Conservation (phyloP, 2,113 vertebrate species). For the Upupa epops region DNA sequence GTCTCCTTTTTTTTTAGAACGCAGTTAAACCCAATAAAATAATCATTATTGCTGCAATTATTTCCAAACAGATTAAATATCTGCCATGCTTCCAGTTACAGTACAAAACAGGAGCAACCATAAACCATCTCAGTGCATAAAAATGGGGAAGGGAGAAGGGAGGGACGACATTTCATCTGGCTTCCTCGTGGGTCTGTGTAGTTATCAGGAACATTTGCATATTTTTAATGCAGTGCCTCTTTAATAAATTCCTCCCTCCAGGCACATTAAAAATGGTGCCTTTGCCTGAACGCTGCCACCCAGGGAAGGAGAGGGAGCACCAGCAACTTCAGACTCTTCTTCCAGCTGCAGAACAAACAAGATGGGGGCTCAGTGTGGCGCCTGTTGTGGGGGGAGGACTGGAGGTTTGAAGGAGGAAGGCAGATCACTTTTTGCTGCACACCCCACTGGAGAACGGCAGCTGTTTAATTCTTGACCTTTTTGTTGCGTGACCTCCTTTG, state of each 20-base stretch:
- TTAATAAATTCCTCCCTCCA: constrained; percentile 68
- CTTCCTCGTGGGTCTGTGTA: constrained; percentile 46
- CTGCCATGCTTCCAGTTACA: constrained; percentile 52
- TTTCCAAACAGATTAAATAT: constrained; percentile 72
- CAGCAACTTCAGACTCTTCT: not conserved
- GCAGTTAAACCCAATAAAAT: constrained; percentile 64
- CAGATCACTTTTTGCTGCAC: not conserved
- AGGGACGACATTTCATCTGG: constrained; percentile 56
- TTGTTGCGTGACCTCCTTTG: constrained; percentile 47
- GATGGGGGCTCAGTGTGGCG: not conserved
- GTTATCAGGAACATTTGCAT: constrained; percentile 68
- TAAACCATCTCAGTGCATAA: constrained; percentile 61
- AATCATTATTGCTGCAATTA: constrained; percentile 71
- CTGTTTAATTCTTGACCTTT: constrained; percentile 53
- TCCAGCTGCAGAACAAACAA: not conserved
- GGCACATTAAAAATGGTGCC: constrained; percentile 39
- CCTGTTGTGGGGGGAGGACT: not conserved
- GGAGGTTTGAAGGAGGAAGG: not conserved
- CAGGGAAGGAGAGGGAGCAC: not conserved
- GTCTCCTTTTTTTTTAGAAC: not conserved
- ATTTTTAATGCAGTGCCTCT: constrained; percentile 66
- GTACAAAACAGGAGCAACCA: constrained; percentile 36
- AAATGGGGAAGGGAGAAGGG: constrained; percentile 9
- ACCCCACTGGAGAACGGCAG: not conserved
- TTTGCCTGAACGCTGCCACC: not conserved